These are phyloP conservation scores for Drosophila micromelanica DNA, from an alignment of 1,140 invertebrate species.

Conservation along the genomic window DNA sequence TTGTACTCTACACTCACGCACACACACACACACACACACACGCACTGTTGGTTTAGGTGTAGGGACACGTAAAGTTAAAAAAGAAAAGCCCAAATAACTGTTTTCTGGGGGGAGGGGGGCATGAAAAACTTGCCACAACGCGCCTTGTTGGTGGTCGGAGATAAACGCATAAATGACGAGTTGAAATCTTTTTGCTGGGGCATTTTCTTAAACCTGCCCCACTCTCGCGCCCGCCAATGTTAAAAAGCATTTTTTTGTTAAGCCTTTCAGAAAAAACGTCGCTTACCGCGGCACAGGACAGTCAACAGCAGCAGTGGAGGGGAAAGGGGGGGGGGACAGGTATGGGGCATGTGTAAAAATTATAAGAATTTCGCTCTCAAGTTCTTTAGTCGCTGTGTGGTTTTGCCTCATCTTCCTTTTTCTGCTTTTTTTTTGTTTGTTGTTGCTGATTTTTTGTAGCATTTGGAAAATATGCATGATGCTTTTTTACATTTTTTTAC, in stretches of 20 bases:
- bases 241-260: constrained; percentile 79
- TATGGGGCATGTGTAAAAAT: constrained; percentile 64
- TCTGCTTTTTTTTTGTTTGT: constrained; percentile 8
- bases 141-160: constrained; percentile 70
- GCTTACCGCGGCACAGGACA: constrained; percentile 39
- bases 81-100: neutral
- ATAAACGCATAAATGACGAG: constrained; percentile 83
- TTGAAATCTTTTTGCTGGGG: constrained; percentile 73
- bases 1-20: constrained; percentile 25
- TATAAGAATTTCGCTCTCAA: constrained; percentile 82
- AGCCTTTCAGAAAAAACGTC: constrained; percentile 67
- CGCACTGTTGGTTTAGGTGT: constrained; percentile 1
- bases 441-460: constrained; percentile 19
- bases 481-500: constrained; percentile 27
- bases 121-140: constrained; percentile 60
- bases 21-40: neutral
- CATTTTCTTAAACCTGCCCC: constrained; percentile 26
- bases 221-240: constrained; percentile 38
- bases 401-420: constrained; percentile 35
- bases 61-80: constrained; percentile 8
- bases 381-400: constrained; percentile 57
- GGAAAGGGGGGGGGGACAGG: neutral
- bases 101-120: constrained; percentile 31
- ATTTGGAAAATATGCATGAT: constrained; percentile 49
- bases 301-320: neutral